phyloP scores from a whole-genome alignment of 2,113 vertebrate genomes.

The Narcine bancroftii region DNA sequence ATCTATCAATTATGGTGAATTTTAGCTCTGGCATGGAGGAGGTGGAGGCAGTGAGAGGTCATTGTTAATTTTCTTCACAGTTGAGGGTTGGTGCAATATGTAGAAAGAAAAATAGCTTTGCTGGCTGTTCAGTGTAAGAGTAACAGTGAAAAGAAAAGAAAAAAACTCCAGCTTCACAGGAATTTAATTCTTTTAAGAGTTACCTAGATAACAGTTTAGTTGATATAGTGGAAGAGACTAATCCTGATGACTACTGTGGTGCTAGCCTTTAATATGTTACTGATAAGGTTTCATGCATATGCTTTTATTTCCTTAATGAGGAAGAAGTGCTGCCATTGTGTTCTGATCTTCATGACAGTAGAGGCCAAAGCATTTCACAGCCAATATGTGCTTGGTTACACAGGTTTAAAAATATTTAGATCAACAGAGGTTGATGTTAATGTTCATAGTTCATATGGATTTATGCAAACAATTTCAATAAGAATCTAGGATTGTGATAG shows the following conservation, averaged over 20 bases:
- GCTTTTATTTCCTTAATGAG: neutral
- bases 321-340: neutral
- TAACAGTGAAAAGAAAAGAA: neutral
- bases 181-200: neutral
- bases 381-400: neutral
- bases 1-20: neutral
- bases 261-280: neutral
- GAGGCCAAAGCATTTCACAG: neutral
- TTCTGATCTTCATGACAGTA: neutral
- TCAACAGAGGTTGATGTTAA: neutral
- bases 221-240: neutral
- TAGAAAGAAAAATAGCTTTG: neutral
- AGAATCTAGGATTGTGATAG: neutral
- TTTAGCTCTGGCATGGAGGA: neutral
- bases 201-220: neutral
- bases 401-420: neutral
- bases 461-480: neutral
- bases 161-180: neutral
- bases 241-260: neutral
- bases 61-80: neutral
- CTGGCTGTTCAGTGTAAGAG: neutral
- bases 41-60: neutral
- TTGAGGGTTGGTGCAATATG: too few species aligned
- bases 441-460: neutral
- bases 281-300: neutral